phyloP scores from a whole-genome alignment of 2,888 invertebrate species.

The Anoncus sp. region DNA sequence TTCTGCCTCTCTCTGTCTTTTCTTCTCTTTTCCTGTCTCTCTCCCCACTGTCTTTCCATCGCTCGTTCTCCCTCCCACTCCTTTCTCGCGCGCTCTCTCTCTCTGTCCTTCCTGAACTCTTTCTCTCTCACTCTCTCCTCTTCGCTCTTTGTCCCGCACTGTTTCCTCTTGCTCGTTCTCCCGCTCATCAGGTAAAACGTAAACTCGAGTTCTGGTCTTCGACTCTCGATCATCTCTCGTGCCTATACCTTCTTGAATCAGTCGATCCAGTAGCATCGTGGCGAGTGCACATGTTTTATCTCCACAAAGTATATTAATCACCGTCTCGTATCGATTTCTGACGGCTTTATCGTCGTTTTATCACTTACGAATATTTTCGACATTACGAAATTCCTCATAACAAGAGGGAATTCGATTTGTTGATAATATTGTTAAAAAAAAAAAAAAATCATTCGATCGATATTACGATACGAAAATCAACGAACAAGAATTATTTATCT shows the following conservation, averaged over 20 bases:
- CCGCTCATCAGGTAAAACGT: constrained; percentile 72
- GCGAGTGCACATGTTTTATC: constrained; percentile 38
- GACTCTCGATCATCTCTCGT: constrained; percentile 64
- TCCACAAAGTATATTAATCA: background rate
- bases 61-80: constrained; percentile 55
- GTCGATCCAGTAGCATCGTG: constrained; percentile 74
- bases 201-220: constrained; percentile 67
- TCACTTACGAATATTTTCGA: too few species aligned
- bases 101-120: constrained; percentile 51
- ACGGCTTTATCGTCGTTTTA: background rate
- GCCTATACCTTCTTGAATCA: constrained; percentile 76
- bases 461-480: background rate
- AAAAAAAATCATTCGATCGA: background rate
- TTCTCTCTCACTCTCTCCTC: constrained; percentile 47
- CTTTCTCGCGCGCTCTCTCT: constrained; percentile 66
- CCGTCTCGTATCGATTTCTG: background rate
- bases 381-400: too few species aligned
- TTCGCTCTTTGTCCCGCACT: constrained; percentile 32
- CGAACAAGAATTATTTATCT: constrained; percentile 2
- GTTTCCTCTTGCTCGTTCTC: constrained; percentile 67
- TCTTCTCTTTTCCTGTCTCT: constrained; percentile 15
- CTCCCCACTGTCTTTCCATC: constrained; percentile 53
- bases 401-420: background rate
- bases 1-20: too few species aligned
- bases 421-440: background rate